Evolutionary conservation across 1,140 invertebrate species (phyloP).

Genomic region (Samia ricini): DNA sequence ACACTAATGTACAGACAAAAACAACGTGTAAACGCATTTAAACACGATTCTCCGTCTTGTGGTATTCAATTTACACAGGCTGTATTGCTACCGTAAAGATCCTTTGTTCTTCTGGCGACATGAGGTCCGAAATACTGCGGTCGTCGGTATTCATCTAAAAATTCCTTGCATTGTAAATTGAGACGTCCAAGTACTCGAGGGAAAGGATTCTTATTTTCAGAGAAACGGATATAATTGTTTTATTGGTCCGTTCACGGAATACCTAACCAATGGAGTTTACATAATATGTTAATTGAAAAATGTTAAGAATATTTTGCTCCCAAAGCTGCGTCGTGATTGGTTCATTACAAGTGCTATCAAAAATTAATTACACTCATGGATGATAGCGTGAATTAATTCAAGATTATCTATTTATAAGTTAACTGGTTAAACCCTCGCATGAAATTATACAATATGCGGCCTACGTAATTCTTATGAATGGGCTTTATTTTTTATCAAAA

Average conservation of each 20-base stretch:
- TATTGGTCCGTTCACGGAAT: background rate
- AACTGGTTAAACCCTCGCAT: too few relatives aligned
- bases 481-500: too few relatives aligned
- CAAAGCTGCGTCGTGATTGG: background rate
- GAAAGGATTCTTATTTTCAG: background rate
- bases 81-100: constrained; percentile 52
- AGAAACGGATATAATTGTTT: background rate
- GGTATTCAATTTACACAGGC: constrained; percentile 59
- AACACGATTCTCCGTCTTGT: constrained; percentile 58
- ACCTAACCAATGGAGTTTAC: background rate
- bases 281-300: too few relatives aligned
- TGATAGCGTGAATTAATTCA: too few relatives aligned
- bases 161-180: background rate
- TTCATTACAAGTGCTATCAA: background rate
- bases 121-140: constrained; percentile 39
- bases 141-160: background rate
- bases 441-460: too few relatives aligned
- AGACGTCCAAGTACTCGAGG: background rate
- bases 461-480: too few relatives aligned
- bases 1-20: constrained; percentile 42
- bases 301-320: background rate
- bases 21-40: constrained; percentile 17
- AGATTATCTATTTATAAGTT: too few relatives aligned
- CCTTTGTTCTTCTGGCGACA: constrained; percentile 54
- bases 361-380: too few relatives aligned